These are phyloP conservation scores for Calvadosia cruxmelitensis DNA, from an alignment of 30 jellyfish, hydroid and myxozoan species.

Conservation along the genomic window DNA sequence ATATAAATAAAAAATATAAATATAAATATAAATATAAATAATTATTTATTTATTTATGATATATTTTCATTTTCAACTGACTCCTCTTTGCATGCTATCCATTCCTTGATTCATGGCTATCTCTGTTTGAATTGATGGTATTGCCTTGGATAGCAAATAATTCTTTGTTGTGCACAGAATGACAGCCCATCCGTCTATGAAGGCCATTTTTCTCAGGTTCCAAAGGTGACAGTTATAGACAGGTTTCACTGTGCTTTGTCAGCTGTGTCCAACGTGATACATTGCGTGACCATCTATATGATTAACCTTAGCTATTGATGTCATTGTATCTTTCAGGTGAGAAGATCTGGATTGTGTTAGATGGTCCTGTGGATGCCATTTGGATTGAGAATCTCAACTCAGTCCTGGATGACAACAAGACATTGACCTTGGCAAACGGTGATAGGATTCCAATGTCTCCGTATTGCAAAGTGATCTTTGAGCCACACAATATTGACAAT, in stretches of 20 bases:
- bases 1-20: not conserved
- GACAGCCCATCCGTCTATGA: too few species aligned
- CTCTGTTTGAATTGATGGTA: too few species aligned
- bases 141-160: too few species aligned
- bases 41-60: not conserved
- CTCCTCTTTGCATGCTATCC: too few species aligned
- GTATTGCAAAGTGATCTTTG: conserved; percentile 55
- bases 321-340: conserved; percentile 43
- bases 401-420: conserved; percentile 71
- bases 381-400: conserved; percentile 80
- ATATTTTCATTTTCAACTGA: not conserved
- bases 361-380: conserved; percentile 81
- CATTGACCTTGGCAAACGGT: conserved; percentile 70
- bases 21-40: not conserved
- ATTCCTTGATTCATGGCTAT: too few species aligned
- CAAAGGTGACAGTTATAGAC: too few species aligned
- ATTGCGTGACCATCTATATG: too few species aligned
- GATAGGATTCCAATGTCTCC: conserved; percentile 87
- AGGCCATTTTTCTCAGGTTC: too few species aligned
- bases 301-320: too few species aligned
- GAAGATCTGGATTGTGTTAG: conserved; percentile 67
- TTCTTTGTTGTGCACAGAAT: too few species aligned
- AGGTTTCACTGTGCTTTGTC: too few species aligned
- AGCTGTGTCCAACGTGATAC: too few species aligned
- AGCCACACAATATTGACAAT: conserved; percentile 76